phyloP scores from a whole-genome alignment of 2,113 vertebrate genomes.

The Rissa tridactyla region DNA sequence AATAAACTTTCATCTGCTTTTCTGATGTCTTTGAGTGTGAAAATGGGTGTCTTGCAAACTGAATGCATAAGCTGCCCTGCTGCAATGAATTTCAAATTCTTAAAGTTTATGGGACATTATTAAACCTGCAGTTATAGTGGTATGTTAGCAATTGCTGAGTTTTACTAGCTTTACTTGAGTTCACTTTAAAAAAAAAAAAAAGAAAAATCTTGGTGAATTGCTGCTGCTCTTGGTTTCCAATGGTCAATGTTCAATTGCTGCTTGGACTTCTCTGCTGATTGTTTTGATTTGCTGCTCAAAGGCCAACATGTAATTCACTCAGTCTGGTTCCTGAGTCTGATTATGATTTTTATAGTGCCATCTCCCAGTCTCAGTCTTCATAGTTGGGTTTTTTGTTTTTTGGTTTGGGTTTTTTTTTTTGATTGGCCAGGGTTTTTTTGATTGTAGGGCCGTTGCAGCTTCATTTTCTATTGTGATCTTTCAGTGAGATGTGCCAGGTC shows the following conservation, averaged over 20 bases:
- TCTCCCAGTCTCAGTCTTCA: not conserved
- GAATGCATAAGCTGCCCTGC: not conserved
- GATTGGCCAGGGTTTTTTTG: not conserved
- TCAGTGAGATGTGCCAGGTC: not conserved
- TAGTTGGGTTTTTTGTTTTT: not conserved
- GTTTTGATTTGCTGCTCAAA: constrained; percentile 29
- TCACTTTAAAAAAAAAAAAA: not conserved
- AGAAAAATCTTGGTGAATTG: not conserved
- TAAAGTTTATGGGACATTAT: constrained; percentile 9
- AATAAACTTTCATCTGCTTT: constrained; percentile 55
- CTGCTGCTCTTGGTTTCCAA: constrained; percentile 13
- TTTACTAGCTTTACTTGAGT: constrained; percentile 41
- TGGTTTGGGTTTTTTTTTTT: too few relatives aligned
- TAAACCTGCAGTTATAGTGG: constrained; percentile 16
- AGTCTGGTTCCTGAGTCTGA: not conserved
- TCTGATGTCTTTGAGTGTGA: constrained; percentile 55
- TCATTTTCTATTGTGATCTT: not conserved
- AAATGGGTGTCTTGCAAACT: constrained; percentile 7
- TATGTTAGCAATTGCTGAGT: constrained; percentile 31
- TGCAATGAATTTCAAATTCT: constrained; percentile 15
- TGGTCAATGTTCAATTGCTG: not conserved
- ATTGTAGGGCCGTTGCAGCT: not conserved
- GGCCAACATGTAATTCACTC: constrained; percentile 7
- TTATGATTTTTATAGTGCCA: not conserved
- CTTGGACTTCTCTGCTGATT: constrained; percentile 31